Evolutionary conservation across 2,113 vertebrate species (phyloP), one percentile per base, ranked within the genome.

Genomic region (Ptychochromis oligacanthus): DNA sequence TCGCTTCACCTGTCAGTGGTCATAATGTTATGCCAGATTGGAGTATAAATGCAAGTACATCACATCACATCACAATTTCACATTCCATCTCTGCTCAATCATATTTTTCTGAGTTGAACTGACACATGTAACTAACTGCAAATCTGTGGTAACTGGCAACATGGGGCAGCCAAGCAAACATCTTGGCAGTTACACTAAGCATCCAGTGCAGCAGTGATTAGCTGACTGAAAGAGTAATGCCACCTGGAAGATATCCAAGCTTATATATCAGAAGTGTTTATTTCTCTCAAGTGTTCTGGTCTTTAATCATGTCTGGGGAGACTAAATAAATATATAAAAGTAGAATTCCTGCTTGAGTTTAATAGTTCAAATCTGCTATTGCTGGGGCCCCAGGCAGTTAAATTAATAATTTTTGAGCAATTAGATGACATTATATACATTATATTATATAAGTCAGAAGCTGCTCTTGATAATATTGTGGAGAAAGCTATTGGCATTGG

Each of bases 231-330:
- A 72, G 83, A 87, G 55, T 80, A 46, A 85, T 87, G 87, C 55
- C 70, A 57, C 80, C 79, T 91, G 90, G 90, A 91, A 78, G 55
- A 85, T 62, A 65, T 86, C 83, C 87, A 87, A 81, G 61, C 84
- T 81, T 83, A 85, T 92, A 86, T 89, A 91, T 91, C 81, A 89
- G 55, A 75, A 61, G 82, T 89, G 70, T 91, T 93, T 82, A 88
- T 90, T 74, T 72, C 89, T 82, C 82, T 64, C 77, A 70, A 81
- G 88, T 75, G 81, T 74, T 65, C 60, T n/a, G 4, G 82, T 80
- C 80, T 81, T 91, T 91, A 89, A 92, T 93, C 88, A 88, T 31
- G 75, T 49, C 79, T 60, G 75, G 67, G 56, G 26, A 36, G 54
- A 55, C 74, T 40, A 84, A 83, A 82, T 75, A 84, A 88, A 87